Conservation (phyloP, 2,888 invertebrate genomes). For the Chrysomela aeneicollis region DNA sequence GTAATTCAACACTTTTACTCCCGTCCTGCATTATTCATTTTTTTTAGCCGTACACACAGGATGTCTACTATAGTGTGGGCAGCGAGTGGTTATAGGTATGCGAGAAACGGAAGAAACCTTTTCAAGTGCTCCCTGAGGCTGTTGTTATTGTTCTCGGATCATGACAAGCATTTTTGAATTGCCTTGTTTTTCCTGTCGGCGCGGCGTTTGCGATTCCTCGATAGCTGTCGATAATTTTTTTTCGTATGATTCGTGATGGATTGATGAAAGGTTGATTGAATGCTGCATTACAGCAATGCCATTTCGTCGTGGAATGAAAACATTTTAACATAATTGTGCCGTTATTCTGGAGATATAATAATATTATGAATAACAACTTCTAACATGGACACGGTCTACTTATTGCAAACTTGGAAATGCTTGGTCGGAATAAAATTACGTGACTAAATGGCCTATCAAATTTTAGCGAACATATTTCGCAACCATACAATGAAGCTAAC, state of each 20-base stretch:
- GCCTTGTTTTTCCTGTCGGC: not conserved
- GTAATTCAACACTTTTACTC: constrained; percentile 16
- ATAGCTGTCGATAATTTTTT: not conserved
- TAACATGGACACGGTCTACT: not conserved
- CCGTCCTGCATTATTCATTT: constrained; percentile 13
- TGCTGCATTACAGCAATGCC: no score
- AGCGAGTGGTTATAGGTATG: not conserved
- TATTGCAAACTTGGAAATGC: not conserved
- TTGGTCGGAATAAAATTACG: not conserved
- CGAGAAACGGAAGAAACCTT: constrained; percentile 9
- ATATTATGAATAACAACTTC: not conserved
- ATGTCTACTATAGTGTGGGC: constrained; percentile 6
- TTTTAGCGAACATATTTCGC: not conserved
- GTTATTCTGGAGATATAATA: not conserved
- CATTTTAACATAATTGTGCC: not conserved
- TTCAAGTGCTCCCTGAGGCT: not conserved
- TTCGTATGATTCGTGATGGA: not conserved
- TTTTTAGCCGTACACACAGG: constrained; percentile 5
- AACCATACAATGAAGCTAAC: not conserved
- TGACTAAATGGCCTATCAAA: not conserved
- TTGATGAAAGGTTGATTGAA: not conserved
- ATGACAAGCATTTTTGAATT: not conserved
- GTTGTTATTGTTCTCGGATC: constrained; percentile 4
- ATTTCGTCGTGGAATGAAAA: not conserved
- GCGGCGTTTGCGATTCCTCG: no score